Evolutionary conservation across 2,888 invertebrate genomes (phyloP).

Genomic region (Phania funesta): DNA sequence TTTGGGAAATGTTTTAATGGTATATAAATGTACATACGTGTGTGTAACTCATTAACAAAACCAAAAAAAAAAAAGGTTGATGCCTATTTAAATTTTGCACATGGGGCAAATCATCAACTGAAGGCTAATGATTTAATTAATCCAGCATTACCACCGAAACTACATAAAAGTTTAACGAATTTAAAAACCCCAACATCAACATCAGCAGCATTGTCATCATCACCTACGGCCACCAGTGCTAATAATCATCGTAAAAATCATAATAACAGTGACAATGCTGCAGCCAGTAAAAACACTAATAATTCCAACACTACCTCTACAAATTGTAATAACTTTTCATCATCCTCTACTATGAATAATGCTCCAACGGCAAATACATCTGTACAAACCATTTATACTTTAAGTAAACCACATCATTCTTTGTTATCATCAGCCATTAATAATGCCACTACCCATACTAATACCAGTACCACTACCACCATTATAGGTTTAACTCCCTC

Average conservation of each 20-base stretch:
- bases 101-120: slow-evolving; percentile 71
- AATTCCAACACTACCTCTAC: slow-evolving; percentile 62
- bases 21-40: slow-evolving; percentile 1
- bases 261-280: slow-evolving; percentile 63
- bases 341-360: slow-evolving; percentile 44
- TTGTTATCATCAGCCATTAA: slow-evolving; percentile 53
- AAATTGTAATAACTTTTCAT: slow-evolving; percentile 59
- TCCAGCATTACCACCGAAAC: slow-evolving; percentile 80
- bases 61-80: slow-evolving; percentile 72
- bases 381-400: slow-evolving; percentile 76
- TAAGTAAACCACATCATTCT: slow-evolving; percentile 72
- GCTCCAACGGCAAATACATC: slow-evolving; percentile 63
- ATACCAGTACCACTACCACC: neutral
- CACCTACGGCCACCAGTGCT: slow-evolving; percentile 49
- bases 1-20: slow-evolving; percentile 56
- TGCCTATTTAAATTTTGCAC: slow-evolving; percentile 77
- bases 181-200: slow-evolving; percentile 74
- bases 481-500: slow-evolving; percentile 50
- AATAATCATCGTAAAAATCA: slow-evolving; percentile 49
- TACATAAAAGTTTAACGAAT: slow-evolving; percentile 80
- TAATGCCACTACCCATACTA: slow-evolving; percentile 2
- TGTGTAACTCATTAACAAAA: slow-evolving; percentile 24
- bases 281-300: slow-evolving; percentile 61
- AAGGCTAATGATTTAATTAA: slow-evolving; percentile 74
- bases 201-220: slow-evolving; percentile 1